phyloP scores from a whole-genome alignment of 2,888 invertebrate genomes.

The Congeria kusceri region DNA sequence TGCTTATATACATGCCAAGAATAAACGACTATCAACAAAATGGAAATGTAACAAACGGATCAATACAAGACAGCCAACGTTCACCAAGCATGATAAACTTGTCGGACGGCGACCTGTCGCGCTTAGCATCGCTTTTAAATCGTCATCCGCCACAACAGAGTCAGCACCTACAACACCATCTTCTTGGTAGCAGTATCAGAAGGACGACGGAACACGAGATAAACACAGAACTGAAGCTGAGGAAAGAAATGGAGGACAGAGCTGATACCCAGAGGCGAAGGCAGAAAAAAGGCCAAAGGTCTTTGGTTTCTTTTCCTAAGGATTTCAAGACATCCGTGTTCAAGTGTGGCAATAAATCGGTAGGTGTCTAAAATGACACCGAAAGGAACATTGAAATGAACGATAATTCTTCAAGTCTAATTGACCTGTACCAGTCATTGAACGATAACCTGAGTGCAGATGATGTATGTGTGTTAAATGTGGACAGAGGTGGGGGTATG shows the following conservation, averaged over 20 bases:
- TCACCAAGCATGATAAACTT: not conserved
- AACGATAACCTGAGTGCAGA: no score
- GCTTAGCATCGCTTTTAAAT: not conserved
- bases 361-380: no score
- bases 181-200: constrained; percentile 42
- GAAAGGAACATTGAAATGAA: no score
- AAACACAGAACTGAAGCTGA: constrained; percentile 30
- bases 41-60: constrained; percentile 2
- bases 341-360: no score
- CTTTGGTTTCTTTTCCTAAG: no score
- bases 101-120: not conserved
- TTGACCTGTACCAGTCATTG: no score
- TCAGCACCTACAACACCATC: constrained; percentile 6
- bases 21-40: not conserved
- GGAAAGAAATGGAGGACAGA: not conserved
- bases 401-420: no score
- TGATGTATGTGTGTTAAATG: no score
- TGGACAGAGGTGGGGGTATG: no score
- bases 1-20: constrained; percentile 31
- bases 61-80: constrained; percentile 10
- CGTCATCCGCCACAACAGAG: not conserved
- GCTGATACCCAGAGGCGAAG: no score
- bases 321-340: no score
- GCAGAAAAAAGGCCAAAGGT: no score
- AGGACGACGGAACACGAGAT: constrained; percentile 41